Base-by-base conservation (phyloP, 2,888 invertebrate species). In the Pseudolycoriella hygida region DNA sequence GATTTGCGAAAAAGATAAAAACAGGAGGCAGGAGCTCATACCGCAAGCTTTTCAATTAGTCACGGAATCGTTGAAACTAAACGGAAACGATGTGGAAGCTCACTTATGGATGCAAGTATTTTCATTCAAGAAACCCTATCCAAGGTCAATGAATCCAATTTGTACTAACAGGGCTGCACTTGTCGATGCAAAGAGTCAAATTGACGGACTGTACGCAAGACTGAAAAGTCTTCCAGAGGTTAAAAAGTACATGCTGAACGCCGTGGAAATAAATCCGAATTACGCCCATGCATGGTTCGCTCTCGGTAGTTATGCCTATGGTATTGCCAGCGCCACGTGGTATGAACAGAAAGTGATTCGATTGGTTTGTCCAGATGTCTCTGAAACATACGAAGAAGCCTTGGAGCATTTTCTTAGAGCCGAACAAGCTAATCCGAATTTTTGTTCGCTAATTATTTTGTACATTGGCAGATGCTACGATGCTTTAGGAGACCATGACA, bases 231-330 rank as follows among this genome's bases (percentile, higher is more conserved):
- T 85, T n/a, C 72, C 75, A 54, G 73, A 69, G 54, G 79, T 89
- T 11, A 83, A 81, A 57, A 71, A 76, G 45, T 87, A 90, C 59
- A 78, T 86, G 72, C 2, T 45, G 10, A 64, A 75, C 66, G 80
- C 80, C 61, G 70, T 78, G 31, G 77, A 82, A 55, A 58, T 89
- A 39, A 86, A 90, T 65, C 86, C 87, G 8, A 69, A 71, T 44
- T 92, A 94, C 67, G 79, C 88, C 12, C 83, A 87, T 18, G 74
- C 78, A 4, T 70, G 82, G 51, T 79, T 90, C 60, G 79, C 90
- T 70, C 61, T 93, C 37, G 93, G 92, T 12, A 75, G 75, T 56
- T 88, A 86, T 83, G 87, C 86, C 57, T 90, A 73, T 57, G 74
- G 81, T 55, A 72, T 93, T 51, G 78, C 87, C 20, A 80, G 84